These are phyloP conservation scores for Unio delphinus DNA, from an alignment of 2,888 invertebrate species.

Conservation along the genomic window DNA sequence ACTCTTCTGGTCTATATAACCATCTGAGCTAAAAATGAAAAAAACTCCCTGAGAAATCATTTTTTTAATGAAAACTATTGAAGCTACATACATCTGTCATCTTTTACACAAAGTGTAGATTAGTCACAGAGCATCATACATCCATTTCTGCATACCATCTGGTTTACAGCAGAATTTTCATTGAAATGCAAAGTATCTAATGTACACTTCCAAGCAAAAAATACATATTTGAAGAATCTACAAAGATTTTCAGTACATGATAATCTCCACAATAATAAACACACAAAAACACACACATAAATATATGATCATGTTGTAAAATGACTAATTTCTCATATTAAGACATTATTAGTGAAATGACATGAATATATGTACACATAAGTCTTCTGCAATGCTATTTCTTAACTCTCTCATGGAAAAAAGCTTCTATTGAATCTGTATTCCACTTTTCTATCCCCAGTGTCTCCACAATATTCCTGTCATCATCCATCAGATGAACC, in stretches of 20 bases:
- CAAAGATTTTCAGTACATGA: background rate
- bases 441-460: conserved; percentile 99
- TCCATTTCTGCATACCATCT: conserved; percentile 37
- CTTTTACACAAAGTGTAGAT: too few species aligned
- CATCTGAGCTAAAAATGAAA: too few species aligned
- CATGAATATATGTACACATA: background rate
- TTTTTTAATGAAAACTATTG: too few species aligned
- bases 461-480: conserved; percentile 84
- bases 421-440: conserved; percentile 97
- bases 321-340: background rate
- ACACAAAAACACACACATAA: background rate
- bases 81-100: too few species aligned
- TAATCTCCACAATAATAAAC: background rate
- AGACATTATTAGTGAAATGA: background rate
- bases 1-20: too few species aligned
- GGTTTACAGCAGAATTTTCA: conserved; percentile 40
- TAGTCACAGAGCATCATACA: background rate
- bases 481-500: conserved; percentile 88
- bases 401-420: conserved; percentile 87
- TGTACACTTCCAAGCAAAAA: conserved; percentile 12
- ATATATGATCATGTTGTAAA: background rate
- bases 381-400: conserved; percentile 1
- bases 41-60: too few species aligned
- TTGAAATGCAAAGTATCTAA: conserved; percentile 36
- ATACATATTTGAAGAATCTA: conserved; percentile 2